These are phyloP conservation scores for Drosophila stalkeri DNA, from an alignment of 2,888 invertebrate species.

Conservation along the genomic window DNA sequence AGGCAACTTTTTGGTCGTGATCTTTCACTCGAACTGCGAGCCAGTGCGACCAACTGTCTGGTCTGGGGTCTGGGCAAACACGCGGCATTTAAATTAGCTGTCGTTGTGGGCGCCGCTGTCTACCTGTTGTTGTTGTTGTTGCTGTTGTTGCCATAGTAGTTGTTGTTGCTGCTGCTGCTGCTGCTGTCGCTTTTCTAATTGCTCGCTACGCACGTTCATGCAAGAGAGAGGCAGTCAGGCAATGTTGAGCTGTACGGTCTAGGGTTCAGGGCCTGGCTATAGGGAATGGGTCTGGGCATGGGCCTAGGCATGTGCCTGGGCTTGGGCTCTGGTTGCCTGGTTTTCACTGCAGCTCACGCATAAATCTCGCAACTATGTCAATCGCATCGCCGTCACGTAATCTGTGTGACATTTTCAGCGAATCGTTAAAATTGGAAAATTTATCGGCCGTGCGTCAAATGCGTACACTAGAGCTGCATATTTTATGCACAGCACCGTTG, in stretches of 20 bases:
- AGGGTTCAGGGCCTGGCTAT: conserved; percentile 12
- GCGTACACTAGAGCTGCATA: conserved; percentile 34
- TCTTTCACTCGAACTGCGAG: conserved; percentile 71
- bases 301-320: conserved; percentile 7
- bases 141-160: conserved; percentile 14
- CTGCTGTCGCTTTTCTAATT: conserved; percentile 67
- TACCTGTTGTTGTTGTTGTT: conserved; percentile 43
- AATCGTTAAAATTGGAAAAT: conserved; percentile 80
- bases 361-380: conserved; percentile 81
- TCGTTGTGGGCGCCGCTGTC: conserved; percentile 65
- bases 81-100: conserved; percentile 77
- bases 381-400: conserved; percentile 80
- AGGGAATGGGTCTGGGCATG: conserved; percentile 14
- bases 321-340: conserved; percentile 20
- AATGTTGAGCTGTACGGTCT: conserved; percentile 4
- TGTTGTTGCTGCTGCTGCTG: conserved; percentile 35
- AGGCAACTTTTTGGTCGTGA: conserved; percentile 79
- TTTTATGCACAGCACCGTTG: conserved; percentile 28
- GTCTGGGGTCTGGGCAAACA: conserved; percentile 56
- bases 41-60: conserved; percentile 51
- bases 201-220: conserved; percentile 69
- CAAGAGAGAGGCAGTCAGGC: conserved; percentile 12
- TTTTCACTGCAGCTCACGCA: conserved; percentile 65
- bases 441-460: conserved; percentile 58
- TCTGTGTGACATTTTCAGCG: conserved; percentile 82